Percentiles rank a stretch among this genome's conserved stretches.
Evolutionary conservation across 2,888 invertebrate genomes (phyloP).

Genomic region (Rhaphigaster nebulosa): DNA sequence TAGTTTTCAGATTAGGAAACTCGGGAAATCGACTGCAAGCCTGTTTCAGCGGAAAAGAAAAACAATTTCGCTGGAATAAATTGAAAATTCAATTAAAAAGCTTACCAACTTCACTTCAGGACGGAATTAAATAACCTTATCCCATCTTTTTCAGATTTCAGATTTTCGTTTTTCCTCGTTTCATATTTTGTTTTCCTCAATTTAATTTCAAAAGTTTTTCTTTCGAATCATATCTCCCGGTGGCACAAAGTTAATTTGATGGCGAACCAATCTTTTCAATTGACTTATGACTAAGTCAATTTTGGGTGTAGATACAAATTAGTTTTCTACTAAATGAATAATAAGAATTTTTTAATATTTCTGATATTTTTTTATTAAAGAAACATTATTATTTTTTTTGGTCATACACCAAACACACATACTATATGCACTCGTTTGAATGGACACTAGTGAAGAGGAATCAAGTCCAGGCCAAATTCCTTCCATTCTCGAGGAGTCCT

Average conservation of each 20-base stretch:
- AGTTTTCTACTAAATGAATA: neutral
- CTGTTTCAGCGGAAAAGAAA: neutral
- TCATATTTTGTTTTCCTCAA: neutral
- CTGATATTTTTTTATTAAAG: no score
- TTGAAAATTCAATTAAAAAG: constrained; percentile 30
- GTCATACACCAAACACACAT: no score
- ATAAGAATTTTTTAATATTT: no score
- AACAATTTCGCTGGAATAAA: neutral
- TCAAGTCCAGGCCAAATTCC: neutral
- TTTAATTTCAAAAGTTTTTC: neutral
- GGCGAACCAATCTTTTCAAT: neutral
- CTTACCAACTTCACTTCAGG: neutral
- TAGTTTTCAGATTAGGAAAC: neutral
- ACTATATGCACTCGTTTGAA: no score
- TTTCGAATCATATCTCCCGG: neutral
- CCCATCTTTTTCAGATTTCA: neutral
- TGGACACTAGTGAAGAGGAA: neutral
- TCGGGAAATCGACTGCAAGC: neutral
- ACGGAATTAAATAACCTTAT: neutral
- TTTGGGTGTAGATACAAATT: no score
- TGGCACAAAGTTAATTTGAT: neutral
- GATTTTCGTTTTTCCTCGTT: no score
- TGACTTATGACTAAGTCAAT: neutral
- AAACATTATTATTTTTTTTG: no score
- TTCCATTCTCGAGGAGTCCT: neutral